Evolutionary conservation across 2,888 invertebrate genomes (phyloP), one percentile per base, ranked within the genome.

Genomic region (Caenorhabditis sp.): DNA sequence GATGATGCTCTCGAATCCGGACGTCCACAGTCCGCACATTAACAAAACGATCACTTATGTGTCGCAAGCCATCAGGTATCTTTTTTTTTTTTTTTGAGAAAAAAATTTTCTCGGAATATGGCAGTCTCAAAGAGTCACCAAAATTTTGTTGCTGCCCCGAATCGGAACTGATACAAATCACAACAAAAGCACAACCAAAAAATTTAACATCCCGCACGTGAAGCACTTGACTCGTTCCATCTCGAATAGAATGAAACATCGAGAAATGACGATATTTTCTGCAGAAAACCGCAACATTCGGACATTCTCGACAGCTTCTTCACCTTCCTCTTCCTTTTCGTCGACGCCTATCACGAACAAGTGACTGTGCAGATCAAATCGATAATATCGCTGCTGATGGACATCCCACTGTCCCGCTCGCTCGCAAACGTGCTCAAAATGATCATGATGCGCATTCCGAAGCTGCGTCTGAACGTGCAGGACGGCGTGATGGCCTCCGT

Each of bases 401-500:
- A 94, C 0, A 95, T 95, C 6, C 96, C 96, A 0, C 91, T 98
- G n/a, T 85, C 84, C 0, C 65, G 80, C 48, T 94, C 95, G 0
- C 91, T 98, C 68, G 96, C 96, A 0, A 94, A 95, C 37, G 95
- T 96, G 62, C 91, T 99, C 27, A 92, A 95, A 78, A 96, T 97
- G 90, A 91, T 99, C 45, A 95, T 95, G 22, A 92, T 93, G 79
- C 93, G 94, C 89, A 93, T 98, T 48, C 95, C 97, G 0, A 92
- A 93, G 52, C 91, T 99, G 15, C 95, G 94, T 90, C 92, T 93
- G 56, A 94, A 95, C 89, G 96, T 99, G 86, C 95, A 96, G 52
- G 94, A 95, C 88, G 96, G 97, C 0, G 91, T 99, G 24, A 91
- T 97, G 65, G 93, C 94, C 86, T 95, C 96, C 92, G 91, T 99